Base-by-base conservation (phyloP, 2,888 invertebrate species). In the Sisyra terminalis region DNA sequence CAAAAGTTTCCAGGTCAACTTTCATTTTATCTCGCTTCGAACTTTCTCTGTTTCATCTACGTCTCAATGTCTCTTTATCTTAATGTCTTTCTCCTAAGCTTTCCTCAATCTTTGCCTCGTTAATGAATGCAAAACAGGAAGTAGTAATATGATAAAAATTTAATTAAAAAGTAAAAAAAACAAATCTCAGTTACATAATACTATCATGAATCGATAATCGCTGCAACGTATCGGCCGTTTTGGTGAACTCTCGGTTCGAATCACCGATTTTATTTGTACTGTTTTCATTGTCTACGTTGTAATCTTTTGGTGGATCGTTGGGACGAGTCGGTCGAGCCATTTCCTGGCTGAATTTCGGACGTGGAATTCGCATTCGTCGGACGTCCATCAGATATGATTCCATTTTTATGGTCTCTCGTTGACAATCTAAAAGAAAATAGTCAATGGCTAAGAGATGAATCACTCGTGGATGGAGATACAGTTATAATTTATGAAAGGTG, bases 331-430 rank as follows among this genome's bases (percentile, higher is more conserved):
- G 56, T 17, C 56, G 64, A 55, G 58, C 67, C 49, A 51, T 51
- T 15, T 69, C 73, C 51, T 68, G 70, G 40, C 74, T 78, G 56
- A 86, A 84, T 67, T 87, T 87, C 4, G 87, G 87, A 49, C 87
- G 71, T 17, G 87, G 87, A 53, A 87, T 87, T 52, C 81, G 71
- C 47, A 87, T 78, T 50, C 82, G 75, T 60, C 86, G 85, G 39
- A 87, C 81, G 60, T 87, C 85, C 49, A 75, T 77, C 54, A 86
- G 62, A 85, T 86, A 86, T 51, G 82, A 78, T 58, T 87, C 87
- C 86, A 87, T 87, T 40, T 29, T 40, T 2, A 15, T 4, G 30
- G 6, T 29, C 8, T 14, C 14, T 42, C 30, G 30, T 13, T 14
- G 16, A 30, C 9, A 31, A 40, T n/a, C 24, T 24, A 24, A 39